Conservation (phyloP, 2,888 invertebrate species). For the Chalcis sispes region DNA sequence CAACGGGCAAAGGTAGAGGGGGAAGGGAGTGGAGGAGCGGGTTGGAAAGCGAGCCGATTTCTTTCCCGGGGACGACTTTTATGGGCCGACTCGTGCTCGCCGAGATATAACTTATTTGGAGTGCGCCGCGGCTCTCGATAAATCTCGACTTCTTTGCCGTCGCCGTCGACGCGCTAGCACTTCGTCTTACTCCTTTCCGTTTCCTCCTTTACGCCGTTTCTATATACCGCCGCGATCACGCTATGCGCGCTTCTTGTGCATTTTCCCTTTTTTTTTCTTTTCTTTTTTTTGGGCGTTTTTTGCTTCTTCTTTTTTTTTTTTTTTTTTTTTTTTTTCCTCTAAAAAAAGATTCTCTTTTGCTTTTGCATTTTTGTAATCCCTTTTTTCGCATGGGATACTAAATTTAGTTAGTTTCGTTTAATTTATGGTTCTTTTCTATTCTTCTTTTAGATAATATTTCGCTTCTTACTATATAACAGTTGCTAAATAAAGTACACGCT, state of each 20-base stretch:
- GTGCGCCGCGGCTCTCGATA: slow-evolving; percentile 46
- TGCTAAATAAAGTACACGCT: too few relatives aligned
- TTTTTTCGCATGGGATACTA: too few relatives aligned
- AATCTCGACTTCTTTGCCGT: slow-evolving; percentile 46
- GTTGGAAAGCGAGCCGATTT: too few relatives aligned
- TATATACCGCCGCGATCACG: neutral
- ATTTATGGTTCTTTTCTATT: too few relatives aligned
- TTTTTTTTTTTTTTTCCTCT: neutral
- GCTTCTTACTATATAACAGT: too few relatives aligned
- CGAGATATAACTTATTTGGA: slow-evolving; percentile 55
- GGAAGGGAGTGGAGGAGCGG: too few relatives aligned
- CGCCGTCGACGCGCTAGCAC: slow-evolving; percentile 17
- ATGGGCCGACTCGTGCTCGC: slow-evolving; percentile 29
- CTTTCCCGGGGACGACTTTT: slow-evolving; percentile 38
- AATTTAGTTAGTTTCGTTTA: too few relatives aligned
- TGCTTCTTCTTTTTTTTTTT: neutral
- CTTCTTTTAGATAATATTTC: too few relatives aligned
- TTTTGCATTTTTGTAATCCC: too few relatives aligned
- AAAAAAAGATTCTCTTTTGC: too few relatives aligned
- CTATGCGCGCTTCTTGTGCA: neutral
- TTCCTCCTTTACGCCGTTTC: neutral
- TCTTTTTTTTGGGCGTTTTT: neutral
- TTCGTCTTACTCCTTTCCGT: slow-evolving; percentile 31
- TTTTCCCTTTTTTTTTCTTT: slow-evolving; percentile 2
- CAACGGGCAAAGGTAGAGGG: too few relatives aligned